Base-by-base conservation (phyloP, 1,140 invertebrate genomes). In the Bombus pyrosoma region DNA sequence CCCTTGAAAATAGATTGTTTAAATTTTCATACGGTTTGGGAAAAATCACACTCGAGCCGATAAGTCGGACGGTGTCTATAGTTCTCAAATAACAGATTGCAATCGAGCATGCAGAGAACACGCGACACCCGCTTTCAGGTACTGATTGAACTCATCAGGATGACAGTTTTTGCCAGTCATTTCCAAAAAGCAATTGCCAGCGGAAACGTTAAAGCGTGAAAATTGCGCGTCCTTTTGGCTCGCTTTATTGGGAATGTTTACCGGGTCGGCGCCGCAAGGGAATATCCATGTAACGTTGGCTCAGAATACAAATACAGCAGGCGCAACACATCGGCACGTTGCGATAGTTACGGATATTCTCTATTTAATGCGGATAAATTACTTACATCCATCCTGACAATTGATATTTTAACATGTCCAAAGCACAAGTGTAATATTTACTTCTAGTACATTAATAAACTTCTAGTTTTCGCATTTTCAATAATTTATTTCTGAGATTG, bases 151-250 rank as follows among this genome's bases (percentile, higher is more conserved):
- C 83, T 82, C 87, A 79, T 88, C 86, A 75, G 87, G 34, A 86
- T 83, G 87, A 85, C 87, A 74, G 78, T 37, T 73, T 53, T 76
- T 89, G 78, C 39, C 22, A 71, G 85, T 85, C 89, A 89, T 90
- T 90, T 83, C 82, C 77, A 81, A 90, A 89, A 87, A 90, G 82
- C 83, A 90, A 90, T 87, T 87, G 88, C 86, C 66, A 66, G 37
- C 73, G 79, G 59, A 69, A 85, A 90, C 83, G 89, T 82, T 90
- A 90, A 90, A 90, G 82, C 88, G 88, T 73, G 89, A 90, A 90
- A 87, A 90, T 90, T 90, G 89, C 88, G 71, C 77, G 76, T 81
- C 86, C 64, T 68, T 57, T 81, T 22, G 76, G 53, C 62, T 66
- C 47, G n/a, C 64, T 87, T 87, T 84, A 84, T 87, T 75, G 86